Conservation (phyloP, 2,797 vertebrate genomes). For the Rhabdophis nuchalis region DNA sequence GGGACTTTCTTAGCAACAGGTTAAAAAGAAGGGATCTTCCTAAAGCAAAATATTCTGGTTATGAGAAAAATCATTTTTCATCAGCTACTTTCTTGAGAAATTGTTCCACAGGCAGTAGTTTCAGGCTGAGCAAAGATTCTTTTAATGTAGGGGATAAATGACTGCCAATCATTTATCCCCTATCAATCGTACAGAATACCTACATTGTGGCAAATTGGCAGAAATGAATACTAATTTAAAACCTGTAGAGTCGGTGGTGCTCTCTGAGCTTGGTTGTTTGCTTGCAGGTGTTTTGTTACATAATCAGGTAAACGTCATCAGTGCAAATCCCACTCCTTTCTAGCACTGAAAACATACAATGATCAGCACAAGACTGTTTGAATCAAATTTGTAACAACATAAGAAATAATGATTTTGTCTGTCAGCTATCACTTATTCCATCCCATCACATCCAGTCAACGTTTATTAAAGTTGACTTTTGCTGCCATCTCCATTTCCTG, state of each 20-base stretch:
- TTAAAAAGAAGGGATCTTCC: not conserved
- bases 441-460: not conserved
- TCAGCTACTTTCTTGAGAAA: not conserved
- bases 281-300: not conserved
- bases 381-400: not conserved
- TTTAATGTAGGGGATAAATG: not conserved
- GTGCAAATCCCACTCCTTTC: not conserved
- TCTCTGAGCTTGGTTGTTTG: not conserved
- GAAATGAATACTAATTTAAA: not conserved
- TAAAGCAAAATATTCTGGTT: not conserved
- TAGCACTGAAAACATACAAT: not conserved
- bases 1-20: not conserved
- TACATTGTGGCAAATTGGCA: not conserved
- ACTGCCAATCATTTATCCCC: not conserved
- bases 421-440: conserved; percentile 1
- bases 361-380: not conserved
- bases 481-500: not conserved
- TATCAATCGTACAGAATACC: not conserved
- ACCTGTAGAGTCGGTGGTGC: not conserved
- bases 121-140: not conserved
- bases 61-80: not conserved
- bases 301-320: not conserved
- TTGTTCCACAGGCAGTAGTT: not conserved
- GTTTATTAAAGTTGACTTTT: not conserved
- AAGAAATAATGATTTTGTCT: not conserved